Percentiles rank a stretch among this genome's conserved stretches.
phyloP scores from a whole-genome alignment of 2,797 vertebrate genomes.

The Alectoris magna region DNA sequence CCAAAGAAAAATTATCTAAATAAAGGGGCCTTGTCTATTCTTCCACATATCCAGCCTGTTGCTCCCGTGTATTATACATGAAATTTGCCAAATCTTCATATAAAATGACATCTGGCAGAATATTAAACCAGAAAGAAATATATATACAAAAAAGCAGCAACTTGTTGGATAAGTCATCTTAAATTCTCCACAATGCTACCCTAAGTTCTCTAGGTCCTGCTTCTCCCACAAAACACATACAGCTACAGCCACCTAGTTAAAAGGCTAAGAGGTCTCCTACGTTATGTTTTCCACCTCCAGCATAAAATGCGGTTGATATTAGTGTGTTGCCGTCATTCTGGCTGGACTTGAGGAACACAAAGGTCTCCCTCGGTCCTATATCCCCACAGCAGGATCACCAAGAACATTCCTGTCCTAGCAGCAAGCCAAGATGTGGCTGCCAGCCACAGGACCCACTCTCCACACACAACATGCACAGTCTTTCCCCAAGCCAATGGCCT shows the following conservation, averaged over 20 bases:
- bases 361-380: not conserved
- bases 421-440: not conserved
- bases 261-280: not conserved
- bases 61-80: not conserved
- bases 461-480: not conserved
- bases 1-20: not conserved
- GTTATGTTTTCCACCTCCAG: not conserved
- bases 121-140: not conserved
- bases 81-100: not conserved
- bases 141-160: not conserved
- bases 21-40: not conserved
- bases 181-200: not conserved
- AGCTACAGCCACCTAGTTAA: not conserved
- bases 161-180: not conserved
- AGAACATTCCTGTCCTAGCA: not conserved
- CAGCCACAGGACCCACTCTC: accelerated
- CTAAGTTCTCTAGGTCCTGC: not conserved
- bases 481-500: accelerated
- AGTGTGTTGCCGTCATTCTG: not conserved
- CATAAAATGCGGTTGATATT: not conserved
- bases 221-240: not conserved
- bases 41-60: not conserved
- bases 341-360: not conserved
- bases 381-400: not conserved
- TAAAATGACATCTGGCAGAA: not conserved